Percentiles rank a stretch among this genome's conserved stretches.
These are phyloP conservation scores for Gymnocephalus cernua DNA, from an alignment of 2,113 vertebrate genomes.

Conservation along the genomic window DNA sequence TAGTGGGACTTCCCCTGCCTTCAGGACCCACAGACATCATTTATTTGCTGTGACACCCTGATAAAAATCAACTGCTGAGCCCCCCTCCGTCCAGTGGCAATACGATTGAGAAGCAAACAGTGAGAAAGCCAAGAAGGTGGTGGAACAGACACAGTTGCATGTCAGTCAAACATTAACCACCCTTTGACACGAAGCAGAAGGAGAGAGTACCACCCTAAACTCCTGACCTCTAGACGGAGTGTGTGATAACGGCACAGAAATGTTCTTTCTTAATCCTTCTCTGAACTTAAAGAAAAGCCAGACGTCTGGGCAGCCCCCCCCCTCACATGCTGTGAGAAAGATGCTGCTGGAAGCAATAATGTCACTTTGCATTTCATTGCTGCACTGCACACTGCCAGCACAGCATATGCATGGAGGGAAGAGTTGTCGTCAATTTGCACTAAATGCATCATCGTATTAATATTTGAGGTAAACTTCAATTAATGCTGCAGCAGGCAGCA, in stretches of 20 bases:
- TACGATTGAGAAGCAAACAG: neutral
- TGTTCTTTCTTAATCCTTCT: neutral
- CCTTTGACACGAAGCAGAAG: neutral
- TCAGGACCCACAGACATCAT: neutral
- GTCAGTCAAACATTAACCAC: conserved; percentile 16
- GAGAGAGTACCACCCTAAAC: neutral
- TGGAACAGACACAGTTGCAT: neutral
- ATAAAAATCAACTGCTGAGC: conserved; percentile 20
- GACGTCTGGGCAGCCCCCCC: conserved; percentile 13
- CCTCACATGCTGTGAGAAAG: conserved; percentile 54
- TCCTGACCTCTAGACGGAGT: conserved; percentile 22
- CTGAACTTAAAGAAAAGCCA: conserved; percentile 21
- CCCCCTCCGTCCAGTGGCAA: neutral
- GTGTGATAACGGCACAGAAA: conserved; percentile 17
- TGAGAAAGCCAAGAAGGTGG: neutral
- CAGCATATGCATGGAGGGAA: conserved; percentile 52
- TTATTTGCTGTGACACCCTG: conserved; percentile 14
- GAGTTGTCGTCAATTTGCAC: conserved; percentile 54
- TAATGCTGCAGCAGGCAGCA: conserved; percentile 31
- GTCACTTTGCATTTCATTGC: conserved; percentile 74
- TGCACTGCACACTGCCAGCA: conserved; percentile 57
- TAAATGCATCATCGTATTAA: conserved; percentile 68
- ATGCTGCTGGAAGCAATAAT: conserved; percentile 74
- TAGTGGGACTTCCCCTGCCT: conserved; percentile 20
- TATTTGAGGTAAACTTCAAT: conserved; percentile 61